A percentile compares a stretch with the other conserved stretches of the same genome.
These are phyloP conservation scores for Palloptera scutellata DNA, from an alignment of 2,888 invertebrate genomes.

Conservation along the genomic window DNA sequence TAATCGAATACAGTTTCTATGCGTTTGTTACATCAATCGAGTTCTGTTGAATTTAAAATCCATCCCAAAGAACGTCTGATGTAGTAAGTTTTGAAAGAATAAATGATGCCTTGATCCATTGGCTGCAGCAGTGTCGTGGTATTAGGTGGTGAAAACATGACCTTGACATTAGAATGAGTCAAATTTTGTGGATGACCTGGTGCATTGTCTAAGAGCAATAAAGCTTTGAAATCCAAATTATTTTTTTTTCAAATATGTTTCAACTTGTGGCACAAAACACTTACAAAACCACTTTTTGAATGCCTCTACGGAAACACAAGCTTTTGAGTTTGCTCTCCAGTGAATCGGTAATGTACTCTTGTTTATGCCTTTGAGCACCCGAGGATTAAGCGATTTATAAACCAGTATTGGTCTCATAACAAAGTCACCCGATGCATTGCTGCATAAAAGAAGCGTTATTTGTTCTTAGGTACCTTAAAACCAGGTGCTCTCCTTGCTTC, in stretches of 20 bases:
- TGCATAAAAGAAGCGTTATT: constrained; percentile 46
- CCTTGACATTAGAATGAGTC: constrained; percentile 39
- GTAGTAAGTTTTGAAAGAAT: constrained; percentile 49
- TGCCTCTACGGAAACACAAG: constrained; percentile 40
- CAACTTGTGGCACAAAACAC: constrained; percentile 38
- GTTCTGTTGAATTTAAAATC: constrained; percentile 35
- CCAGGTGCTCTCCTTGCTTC: constrained; percentile 44
- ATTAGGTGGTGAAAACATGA: constrained; percentile 16
- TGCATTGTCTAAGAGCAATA: constrained; percentile 36
- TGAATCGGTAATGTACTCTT: constrained; percentile 44
- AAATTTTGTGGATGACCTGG: constrained; percentile 36
- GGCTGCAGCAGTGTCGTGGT: constrained; percentile 46
- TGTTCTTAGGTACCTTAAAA: constrained; percentile 48
- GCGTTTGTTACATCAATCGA: too few relatives aligned
- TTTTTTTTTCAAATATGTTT: constrained; percentile 33
- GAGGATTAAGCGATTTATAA: constrained; percentile 44
- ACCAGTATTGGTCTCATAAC: constrained; percentile 47
- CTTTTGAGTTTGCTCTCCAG: constrained; percentile 47
- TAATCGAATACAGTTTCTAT: too few relatives aligned
- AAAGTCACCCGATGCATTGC: constrained; percentile 39
- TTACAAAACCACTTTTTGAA: constrained; percentile 40
- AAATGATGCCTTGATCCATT: constrained; percentile 49
- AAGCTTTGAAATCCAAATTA: constrained; percentile 38
- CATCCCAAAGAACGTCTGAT: constrained; percentile 36
- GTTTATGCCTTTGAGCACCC: constrained; percentile 47